Evolutionary conservation across 2,797 vertebrate species (phyloP).

Genomic region (Enteromius viviparus): DNA sequence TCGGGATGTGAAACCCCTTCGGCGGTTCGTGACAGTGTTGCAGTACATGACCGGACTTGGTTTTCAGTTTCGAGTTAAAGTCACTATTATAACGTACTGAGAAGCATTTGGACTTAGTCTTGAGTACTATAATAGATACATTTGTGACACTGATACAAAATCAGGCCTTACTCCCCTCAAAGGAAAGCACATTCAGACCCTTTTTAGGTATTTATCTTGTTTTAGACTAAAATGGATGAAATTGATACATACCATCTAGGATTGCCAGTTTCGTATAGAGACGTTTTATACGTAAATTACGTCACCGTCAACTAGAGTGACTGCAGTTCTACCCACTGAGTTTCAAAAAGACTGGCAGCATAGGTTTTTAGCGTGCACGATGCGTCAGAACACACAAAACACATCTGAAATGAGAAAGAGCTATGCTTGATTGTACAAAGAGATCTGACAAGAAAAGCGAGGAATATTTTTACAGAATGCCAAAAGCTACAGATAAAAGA

Average conservation of each 20-base stretch:
- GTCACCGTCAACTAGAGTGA: too few species aligned
- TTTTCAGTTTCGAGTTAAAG: neutral
- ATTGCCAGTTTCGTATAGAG: neutral
- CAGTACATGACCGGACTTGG: neutral
- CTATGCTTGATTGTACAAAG: too few species aligned
- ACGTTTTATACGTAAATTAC: neutral
- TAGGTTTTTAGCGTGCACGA: too few species aligned
- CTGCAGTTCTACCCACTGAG: too few species aligned
- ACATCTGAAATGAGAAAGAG: too few species aligned
- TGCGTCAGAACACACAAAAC: too few species aligned
- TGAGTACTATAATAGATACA: neutral
- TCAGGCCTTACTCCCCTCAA: neutral
- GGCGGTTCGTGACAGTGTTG: slow-evolving; percentile 14
- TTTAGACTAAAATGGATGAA: neutral
- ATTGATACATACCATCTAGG: neutral
- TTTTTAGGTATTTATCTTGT: neutral
- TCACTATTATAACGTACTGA: neutral
- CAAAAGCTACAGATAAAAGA: too few species aligned
- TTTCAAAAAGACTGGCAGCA: too few species aligned
- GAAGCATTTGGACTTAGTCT: neutral
- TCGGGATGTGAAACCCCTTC: slow-evolving; percentile 28
- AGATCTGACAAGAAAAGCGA: too few species aligned
- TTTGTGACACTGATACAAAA: neutral
- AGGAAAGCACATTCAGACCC: neutral
- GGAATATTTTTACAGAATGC: too few species aligned